Conservation (phyloP, 2,113 vertebrate genomes). For the Hippolais icterina region DNA sequence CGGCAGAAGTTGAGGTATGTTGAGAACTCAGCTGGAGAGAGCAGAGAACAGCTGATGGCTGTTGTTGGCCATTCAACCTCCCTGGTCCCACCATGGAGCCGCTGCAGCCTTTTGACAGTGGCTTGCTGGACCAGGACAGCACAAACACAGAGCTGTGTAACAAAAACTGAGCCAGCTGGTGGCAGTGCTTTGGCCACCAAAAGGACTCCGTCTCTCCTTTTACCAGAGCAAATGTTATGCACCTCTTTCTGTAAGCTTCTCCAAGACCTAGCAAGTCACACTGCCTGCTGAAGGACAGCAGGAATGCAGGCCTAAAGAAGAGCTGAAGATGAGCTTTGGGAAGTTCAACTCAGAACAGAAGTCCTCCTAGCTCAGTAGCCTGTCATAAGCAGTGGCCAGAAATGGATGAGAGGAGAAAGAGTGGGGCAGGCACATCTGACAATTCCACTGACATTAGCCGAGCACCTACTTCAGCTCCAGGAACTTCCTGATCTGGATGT, state of each 20-base stretch:
- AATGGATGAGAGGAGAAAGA: background rate
- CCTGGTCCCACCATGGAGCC: background rate
- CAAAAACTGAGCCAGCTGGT: background rate
- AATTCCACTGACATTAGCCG: background rate
- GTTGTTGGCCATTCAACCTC: background rate
- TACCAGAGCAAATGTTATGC: background rate
- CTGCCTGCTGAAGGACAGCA: background rate
- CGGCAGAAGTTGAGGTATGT: slow-evolving; percentile 99
- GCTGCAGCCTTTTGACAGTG: background rate
- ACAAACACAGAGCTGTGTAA: background rate
- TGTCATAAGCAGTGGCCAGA: background rate
- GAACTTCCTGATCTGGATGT: background rate
- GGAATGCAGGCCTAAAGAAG: background rate
- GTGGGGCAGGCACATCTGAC: background rate
- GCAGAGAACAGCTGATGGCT: background rate
- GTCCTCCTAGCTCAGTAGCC: background rate
- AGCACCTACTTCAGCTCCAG: background rate
- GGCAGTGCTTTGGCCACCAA: background rate
- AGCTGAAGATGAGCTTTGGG: background rate
- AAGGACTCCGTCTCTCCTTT: background rate
- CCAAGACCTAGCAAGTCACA: background rate
- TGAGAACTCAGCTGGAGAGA: slow-evolving; percentile 87
- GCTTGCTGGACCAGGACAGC: background rate
- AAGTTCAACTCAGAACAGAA: background rate
- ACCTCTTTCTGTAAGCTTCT: background rate